phyloP scores from a whole-genome alignment of 2,888 invertebrate species.

The Doris montereyensis region DNA sequence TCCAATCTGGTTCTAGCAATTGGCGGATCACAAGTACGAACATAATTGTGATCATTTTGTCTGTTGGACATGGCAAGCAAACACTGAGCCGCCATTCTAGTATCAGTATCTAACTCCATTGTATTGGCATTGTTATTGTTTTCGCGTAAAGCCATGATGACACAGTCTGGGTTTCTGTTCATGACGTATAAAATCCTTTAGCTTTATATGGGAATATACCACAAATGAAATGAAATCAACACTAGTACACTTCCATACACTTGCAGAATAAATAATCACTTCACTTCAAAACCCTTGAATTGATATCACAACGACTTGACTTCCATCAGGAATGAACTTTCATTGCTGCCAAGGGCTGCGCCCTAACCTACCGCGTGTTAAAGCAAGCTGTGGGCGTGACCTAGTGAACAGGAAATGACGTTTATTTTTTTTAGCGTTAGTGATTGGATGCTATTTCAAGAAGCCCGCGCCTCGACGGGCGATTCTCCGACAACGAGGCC shows the following conservation, averaged over 20 bases:
- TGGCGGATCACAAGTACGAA: slow-evolving; percentile 37
- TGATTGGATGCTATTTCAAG: not conserved
- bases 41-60: slow-evolving; percentile 38
- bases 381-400: not conserved
- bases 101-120: slow-evolving; percentile 57
- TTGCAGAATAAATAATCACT: too few relatives aligned
- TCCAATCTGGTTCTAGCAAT: slow-evolving; percentile 44
- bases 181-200: too few relatives aligned
- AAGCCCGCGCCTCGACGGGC: not conserved
- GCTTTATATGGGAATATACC: too few relatives aligned
- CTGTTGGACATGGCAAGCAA: slow-evolving; percentile 77
- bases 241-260: too few relatives aligned
- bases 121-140: slow-evolving; percentile 26
- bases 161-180: not conserved
- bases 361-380: not conserved
- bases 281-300: too few relatives aligned
- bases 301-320: too few relatives aligned
- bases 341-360: too few relatives aligned
- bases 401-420: not conserved
- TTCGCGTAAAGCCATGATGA: slow-evolving; percentile 39
- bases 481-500: too few relatives aligned
- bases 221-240: too few relatives aligned
- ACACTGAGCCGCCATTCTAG: slow-evolving; percentile 78
- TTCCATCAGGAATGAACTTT: too few relatives aligned
- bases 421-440: not conserved